Evolutionary conservation across 2,888 invertebrate species (phyloP).

Genomic region (Spilosoma lubricipeda): DNA sequence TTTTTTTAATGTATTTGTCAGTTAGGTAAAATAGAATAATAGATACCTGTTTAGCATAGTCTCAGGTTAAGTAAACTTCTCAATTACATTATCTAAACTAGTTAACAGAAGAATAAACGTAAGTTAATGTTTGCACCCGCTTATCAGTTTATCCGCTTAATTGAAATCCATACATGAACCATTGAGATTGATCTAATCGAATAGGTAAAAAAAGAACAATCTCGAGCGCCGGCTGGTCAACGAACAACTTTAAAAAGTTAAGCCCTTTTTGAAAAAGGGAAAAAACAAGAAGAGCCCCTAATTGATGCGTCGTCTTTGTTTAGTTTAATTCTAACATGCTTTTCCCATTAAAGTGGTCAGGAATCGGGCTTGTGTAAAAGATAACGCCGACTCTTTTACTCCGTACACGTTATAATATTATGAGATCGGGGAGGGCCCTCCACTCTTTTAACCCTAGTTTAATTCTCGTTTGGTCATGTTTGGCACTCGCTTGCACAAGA

Average conservation of each 20-base stretch:
- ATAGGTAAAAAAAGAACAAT: slow-evolving; percentile 80
- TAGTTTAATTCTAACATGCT: slow-evolving; percentile 87
- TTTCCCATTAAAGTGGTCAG: slow-evolving; percentile 87
- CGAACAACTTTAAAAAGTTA: slow-evolving; percentile 82
- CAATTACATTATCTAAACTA: slow-evolving; percentile 25
- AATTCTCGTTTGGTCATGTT: slow-evolving; percentile 67
- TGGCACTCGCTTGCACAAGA: slow-evolving; percentile 63
- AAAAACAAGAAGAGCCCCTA: slow-evolving; percentile 78
- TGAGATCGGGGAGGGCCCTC: slow-evolving; percentile 70
- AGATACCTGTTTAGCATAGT: neutral
- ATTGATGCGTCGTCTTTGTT: slow-evolving; percentile 87
- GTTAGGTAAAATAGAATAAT: neutral
- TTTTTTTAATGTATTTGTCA: neutral
- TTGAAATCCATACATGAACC: slow-evolving; percentile 83
- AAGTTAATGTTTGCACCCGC: slow-evolving; percentile 66
- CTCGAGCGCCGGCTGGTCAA: slow-evolving; percentile 76
- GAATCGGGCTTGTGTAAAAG: slow-evolving; percentile 80
- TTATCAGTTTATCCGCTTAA: slow-evolving; percentile 80
- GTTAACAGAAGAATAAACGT: slow-evolving; percentile 57
- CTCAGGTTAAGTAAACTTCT: neutral
- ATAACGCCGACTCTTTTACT: slow-evolving; percentile 85
- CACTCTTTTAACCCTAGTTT: slow-evolving; percentile 76
- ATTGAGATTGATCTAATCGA: slow-evolving; percentile 84
- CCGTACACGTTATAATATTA: slow-evolving; percentile 85
- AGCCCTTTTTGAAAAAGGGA: slow-evolving; percentile 77